phyloP scores from a whole-genome alignment of 2,113 vertebrate genomes.

The Microtus oregoni region DNA sequence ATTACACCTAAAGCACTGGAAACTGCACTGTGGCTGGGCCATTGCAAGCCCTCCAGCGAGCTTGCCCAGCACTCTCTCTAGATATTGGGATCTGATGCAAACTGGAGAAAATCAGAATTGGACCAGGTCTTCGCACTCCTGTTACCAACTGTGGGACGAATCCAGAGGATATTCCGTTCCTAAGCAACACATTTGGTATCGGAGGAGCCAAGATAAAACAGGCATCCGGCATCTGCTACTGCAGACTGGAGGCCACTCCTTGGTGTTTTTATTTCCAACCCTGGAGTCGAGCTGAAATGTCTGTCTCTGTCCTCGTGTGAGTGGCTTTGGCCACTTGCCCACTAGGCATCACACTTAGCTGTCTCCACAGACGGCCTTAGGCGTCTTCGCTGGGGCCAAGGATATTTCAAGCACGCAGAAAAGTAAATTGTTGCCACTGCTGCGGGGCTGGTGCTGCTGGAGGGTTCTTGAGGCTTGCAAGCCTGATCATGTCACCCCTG shows the following conservation, averaged over 20 bases:
- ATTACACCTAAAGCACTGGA: background rate
- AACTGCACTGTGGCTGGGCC: background rate
- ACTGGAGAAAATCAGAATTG: background rate
- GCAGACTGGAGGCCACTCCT: background rate
- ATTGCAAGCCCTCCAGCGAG: background rate
- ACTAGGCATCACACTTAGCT: background rate
- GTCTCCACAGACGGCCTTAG: slow-evolving; percentile 5
- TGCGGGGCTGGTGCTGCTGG: slow-evolving; percentile 54
- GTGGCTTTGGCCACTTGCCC: background rate
- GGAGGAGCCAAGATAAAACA: background rate
- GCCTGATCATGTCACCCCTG: slow-evolving; percentile 65
- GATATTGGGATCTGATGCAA: background rate
- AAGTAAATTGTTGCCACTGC: background rate
- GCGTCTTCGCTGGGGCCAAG: slow-evolving; percentile 30
- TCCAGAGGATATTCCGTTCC: background rate
- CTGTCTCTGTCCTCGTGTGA: slow-evolving; percentile 3
- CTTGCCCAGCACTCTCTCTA: background rate
- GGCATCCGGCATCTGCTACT: background rate
- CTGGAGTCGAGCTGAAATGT: slow-evolving; percentile 30
- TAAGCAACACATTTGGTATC: background rate
- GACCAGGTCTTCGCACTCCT: background rate
- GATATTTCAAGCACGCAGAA: slow-evolving; percentile 18
- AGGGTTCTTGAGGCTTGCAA: slow-evolving; percentile 40
- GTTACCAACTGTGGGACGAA: background rate
- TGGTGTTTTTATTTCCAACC: slow-evolving; percentile 28